These are phyloP conservation scores for Drosophila mauritiana DNA, from an alignment of 1,140 invertebrate species.

Conservation along the genomic window DNA sequence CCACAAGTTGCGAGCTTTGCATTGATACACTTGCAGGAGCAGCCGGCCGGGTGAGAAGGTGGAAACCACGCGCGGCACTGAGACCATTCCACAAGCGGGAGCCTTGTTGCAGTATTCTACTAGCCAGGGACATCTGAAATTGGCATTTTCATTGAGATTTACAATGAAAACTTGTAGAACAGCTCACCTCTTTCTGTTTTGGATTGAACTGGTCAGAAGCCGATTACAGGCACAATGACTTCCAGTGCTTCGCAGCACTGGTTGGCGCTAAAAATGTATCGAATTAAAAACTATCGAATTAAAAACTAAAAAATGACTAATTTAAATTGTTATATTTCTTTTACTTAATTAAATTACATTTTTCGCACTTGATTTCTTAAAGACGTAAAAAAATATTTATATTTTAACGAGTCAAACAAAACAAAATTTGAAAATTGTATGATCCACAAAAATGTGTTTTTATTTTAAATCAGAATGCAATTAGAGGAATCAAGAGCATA, in stretches of 20 bases:
- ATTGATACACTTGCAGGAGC: constrained; percentile 1
- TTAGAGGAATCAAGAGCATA: neutral
- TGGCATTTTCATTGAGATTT: constrained; percentile 49
- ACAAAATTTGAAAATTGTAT: neutral
- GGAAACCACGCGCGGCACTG: constrained; percentile 51
- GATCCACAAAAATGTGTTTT: constrained; percentile 4
- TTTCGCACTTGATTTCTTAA: no score
- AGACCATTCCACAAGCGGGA: constrained; percentile 52
- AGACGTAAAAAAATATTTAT: no score
- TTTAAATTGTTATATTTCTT: neutral
- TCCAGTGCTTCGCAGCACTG: constrained; percentile 8
- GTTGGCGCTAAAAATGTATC: neutral
- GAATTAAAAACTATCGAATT: constrained; percentile 1
- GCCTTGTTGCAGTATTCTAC: constrained; percentile 52
- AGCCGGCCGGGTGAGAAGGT: constrained; percentile 49
- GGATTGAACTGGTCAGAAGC: neutral
- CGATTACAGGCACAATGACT: neutral
- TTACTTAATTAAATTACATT: no score
- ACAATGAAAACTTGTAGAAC: constrained; percentile 5
- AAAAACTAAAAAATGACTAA: no score
- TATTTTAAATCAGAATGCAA: neutral
- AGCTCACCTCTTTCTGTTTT: constrained; percentile 30
- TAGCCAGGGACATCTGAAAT: constrained; percentile 60
- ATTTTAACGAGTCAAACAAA: no score
- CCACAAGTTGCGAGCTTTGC: constrained; percentile 19